Percentiles rank a stretch among this genome's conserved stretches.
phyloP scores from a whole-genome alignment of 2,113 vertebrate genomes.

The Marcusenius ussheri region DNA sequence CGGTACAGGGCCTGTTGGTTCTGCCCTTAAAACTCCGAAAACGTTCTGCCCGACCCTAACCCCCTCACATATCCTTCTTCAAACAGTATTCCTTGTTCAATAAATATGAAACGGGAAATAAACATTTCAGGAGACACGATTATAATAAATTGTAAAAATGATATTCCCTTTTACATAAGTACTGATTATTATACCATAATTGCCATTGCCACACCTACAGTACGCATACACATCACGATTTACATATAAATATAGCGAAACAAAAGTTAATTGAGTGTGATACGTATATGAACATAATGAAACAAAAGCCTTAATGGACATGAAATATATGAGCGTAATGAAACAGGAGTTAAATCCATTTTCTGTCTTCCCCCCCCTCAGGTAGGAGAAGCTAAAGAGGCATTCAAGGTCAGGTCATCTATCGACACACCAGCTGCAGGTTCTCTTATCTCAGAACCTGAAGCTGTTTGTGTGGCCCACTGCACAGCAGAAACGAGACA shows the following conservation, averaged over 20 bases:
- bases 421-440: not conserved
- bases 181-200: not conserved
- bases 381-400: not conserved
- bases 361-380: not conserved
- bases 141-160: too few species aligned
- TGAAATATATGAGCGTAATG: not conserved
- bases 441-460: not conserved
- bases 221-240: not conserved
- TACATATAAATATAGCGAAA: not conserved
- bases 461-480: not conserved
- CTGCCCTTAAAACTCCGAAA: not conserved
- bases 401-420: not conserved
- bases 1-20: not conserved
- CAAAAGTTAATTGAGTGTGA: not conserved
- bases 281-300: not conserved
- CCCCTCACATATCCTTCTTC: not conserved
- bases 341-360: not conserved
- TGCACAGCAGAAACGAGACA: not conserved
- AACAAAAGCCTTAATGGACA: not conserved
- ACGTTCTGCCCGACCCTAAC: not conserved
- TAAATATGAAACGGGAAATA: not conserved
- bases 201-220: not conserved
- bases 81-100: not conserved
- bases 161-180: not conserved
- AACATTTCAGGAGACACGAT: not conserved